Evolutionary conservation across 2,888 invertebrate species (phyloP).

Genomic region (Agriotes lineatus): DNA sequence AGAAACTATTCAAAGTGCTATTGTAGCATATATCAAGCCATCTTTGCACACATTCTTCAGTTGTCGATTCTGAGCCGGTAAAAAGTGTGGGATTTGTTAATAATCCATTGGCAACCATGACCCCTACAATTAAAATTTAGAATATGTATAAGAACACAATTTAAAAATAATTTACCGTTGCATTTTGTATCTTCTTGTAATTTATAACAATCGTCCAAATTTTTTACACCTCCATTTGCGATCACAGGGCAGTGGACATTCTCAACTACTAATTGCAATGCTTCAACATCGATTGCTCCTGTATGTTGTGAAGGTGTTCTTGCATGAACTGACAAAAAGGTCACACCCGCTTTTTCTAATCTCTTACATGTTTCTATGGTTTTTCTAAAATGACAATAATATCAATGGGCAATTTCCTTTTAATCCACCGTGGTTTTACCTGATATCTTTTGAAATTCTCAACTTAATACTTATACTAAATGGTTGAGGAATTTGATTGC

Average conservation of each 20-base stretch:
- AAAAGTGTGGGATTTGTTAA: slow-evolving; percentile 93
- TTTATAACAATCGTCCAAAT: slow-evolving; percentile 76
- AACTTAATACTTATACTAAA: slow-evolving; percentile 95
- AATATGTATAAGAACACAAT: background rate
- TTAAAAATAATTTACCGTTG: slow-evolving; percentile 68
- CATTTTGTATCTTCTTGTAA: slow-evolving; percentile 78
- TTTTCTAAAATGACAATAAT: slow-evolving; percentile 62
- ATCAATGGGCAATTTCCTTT: background rate
- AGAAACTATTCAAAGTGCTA: slow-evolving; percentile 60
- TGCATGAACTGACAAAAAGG: slow-evolving; percentile 92
- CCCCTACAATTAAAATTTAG: too few species aligned
- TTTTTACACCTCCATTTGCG: slow-evolving; percentile 92
- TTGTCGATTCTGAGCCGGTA: slow-evolving; percentile 78
- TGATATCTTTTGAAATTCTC: slow-evolving; percentile 79
- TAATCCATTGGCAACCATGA: slow-evolving; percentile 94
- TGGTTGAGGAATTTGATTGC: slow-evolving; percentile 76
- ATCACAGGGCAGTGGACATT: slow-evolving; percentile 85
- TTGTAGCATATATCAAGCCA: slow-evolving; percentile 82
- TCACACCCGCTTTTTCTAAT: slow-evolving; percentile 87
- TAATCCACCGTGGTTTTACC: slow-evolving; percentile 58
- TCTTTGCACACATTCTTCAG: slow-evolving; percentile 81
- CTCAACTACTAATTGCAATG: slow-evolving; percentile 79
- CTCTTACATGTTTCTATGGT: slow-evolving; percentile 86
- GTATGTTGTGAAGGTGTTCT: slow-evolving; percentile 87
- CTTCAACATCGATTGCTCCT: slow-evolving; percentile 77